phyloP scores from a whole-genome alignment of 2,888 invertebrate species.

The Leuctra nigra region DNA sequence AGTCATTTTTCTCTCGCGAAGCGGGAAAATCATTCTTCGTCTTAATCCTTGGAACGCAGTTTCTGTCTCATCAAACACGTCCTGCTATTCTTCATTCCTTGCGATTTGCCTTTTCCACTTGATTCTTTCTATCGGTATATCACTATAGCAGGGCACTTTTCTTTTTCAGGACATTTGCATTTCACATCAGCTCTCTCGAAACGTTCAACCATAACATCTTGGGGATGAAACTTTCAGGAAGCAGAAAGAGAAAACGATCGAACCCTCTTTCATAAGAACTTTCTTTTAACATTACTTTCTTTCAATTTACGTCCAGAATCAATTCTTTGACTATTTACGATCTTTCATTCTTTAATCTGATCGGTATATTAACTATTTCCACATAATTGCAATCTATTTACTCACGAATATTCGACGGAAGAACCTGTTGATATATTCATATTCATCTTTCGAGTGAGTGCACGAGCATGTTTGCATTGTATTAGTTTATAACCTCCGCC shows the following conservation, averaged over 20 bases:
- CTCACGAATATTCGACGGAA: too few species aligned
- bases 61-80: neutral
- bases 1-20: neutral
- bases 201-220: neutral
- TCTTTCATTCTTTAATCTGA: too few species aligned
- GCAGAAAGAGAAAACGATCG: neutral
- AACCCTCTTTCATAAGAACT: neutral
- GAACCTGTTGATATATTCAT: too few species aligned
- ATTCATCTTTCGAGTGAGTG: too few species aligned
- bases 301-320: too few species aligned
- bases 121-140: too few species aligned
- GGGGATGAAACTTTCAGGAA: neutral
- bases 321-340: too few species aligned
- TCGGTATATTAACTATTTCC: too few species aligned
- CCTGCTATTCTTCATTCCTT: neutral
- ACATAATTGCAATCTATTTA: too few species aligned
- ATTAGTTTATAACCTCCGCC: too few species aligned
- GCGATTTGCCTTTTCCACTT: too few species aligned
- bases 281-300: neutral
- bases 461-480: too few species aligned
- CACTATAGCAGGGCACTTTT: neutral
- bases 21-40: neutral
- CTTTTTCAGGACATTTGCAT: neutral
- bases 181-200: constrained; percentile 3
- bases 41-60: constrained; percentile 1